Percentiles rank a stretch among this genome's conserved stretches.
Conservation (phyloP, 2,797 vertebrate species). For the Eupleurogrammus muticus region DNA sequence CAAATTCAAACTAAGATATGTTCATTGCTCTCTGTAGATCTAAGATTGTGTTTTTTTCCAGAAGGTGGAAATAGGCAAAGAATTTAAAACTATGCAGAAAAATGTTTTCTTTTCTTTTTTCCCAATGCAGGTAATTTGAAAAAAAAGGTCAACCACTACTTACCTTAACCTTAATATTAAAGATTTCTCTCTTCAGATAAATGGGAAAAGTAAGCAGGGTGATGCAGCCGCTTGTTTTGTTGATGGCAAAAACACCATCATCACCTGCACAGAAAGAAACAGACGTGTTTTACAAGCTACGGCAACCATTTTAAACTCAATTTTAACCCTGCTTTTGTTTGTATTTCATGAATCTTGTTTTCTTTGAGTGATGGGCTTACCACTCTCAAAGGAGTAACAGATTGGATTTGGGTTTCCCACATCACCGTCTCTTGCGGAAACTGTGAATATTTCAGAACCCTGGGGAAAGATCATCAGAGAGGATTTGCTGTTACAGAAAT, state of each 20-base stretch:
- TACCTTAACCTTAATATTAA: slow-evolving; percentile 93
- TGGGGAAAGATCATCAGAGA: slow-evolving; percentile 56
- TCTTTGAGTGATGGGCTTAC: slow-evolving; percentile 75
- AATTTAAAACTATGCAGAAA: too few species aligned
- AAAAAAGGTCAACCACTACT: slow-evolving; percentile 15
- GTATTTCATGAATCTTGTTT: not conserved
- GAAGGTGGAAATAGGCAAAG: too few species aligned
- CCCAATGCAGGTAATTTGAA: too few species aligned
- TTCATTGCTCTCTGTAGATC: not conserved
- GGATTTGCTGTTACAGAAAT: not conserved
- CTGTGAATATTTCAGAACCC: slow-evolving; percentile 94
- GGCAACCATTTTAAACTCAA: not conserved
- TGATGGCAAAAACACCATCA: slow-evolving; percentile 89
- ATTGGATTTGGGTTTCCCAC: slow-evolving; percentile 90
- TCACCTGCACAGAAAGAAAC: slow-evolving; percentile 82
- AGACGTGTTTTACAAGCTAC: not conserved
- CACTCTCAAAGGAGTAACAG: slow-evolving; percentile 87
- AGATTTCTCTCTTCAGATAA: slow-evolving; percentile 91
- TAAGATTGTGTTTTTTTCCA: too few species aligned
- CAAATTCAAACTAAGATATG: not conserved
- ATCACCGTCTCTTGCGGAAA: slow-evolving; percentile 93
- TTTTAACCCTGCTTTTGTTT: not conserved
- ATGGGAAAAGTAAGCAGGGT: slow-evolving; percentile 85
- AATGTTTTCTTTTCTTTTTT: not conserved
- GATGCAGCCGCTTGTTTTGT: slow-evolving; percentile 90